Evolutionary conservation across 2,888 invertebrate species (phyloP), one percentile per base, ranked within the genome.

Genomic region (Rutpela maculata): DNA sequence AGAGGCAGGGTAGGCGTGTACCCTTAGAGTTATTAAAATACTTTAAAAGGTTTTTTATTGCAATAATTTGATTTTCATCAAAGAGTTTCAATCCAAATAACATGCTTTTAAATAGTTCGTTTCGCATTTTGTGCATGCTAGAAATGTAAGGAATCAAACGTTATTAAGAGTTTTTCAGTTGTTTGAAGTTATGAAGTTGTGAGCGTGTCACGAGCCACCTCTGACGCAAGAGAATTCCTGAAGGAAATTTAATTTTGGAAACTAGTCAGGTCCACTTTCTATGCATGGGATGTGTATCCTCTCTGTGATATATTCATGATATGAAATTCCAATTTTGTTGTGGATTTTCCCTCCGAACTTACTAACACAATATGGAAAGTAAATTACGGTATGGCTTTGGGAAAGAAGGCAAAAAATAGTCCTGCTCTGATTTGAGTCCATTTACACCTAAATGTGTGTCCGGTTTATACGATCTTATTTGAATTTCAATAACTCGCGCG

Each of bases 241-340:
- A 68, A 77, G 77, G 59, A 80, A 80, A 80, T 78, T 78, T 75
- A 78, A 78, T 78, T 80, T 74, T 31, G 62, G 66, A 72, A 63
- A 72, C 57, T 75, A 67, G 78, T 78, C 73, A 77, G 74, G 81
- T 82, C 81, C 83, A 80, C 82, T 84, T 76, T 79, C 80, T 82
- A 85, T 83, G 84, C 84, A 85, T 83, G 76, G 82, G 68, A 75
- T 81, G 79, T 77, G 81, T 79, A 80, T 81, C 77, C 78, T 75
- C 75, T 55, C 63, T 57, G 76, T 81, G 82, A 83, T 83, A 78
- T 80, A 83, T 82, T 82, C 84, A 82, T 83, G 82, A 82, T 79
- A 82, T 80, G 79, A 83, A 83, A 85, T 83, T 84, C 83, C 83
- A 84, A 84, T 84, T 84, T 84, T 83, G 77, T 81, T 76, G 79